Evolutionary conservation across 2,888 invertebrate genomes (phyloP), one percentile per base, ranked within the genome.

Genomic region (Amphipoea lucens): DNA sequence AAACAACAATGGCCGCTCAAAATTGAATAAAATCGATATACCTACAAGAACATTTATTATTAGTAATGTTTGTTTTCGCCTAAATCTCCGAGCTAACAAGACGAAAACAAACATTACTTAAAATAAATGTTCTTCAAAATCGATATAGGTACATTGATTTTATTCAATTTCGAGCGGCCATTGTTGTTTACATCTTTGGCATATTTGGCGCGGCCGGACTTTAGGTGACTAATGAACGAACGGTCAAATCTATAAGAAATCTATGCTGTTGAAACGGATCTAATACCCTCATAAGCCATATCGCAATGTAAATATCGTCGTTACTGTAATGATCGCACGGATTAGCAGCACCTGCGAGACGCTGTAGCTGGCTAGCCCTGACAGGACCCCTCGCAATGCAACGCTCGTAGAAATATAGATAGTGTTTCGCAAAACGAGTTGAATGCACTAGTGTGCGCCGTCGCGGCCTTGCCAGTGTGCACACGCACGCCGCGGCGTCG

Each of bases 381-480:
- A 74, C 76, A 67, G 74, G 45, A 74, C 67, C 29, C 51, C 42
- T 76, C 71, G 78, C 79, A 77, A 74, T 79, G 72, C 75, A 70
- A 69, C 54, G 48, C 72, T 82, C 74, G 54, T 72, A 83, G 80
- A 81, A 91, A 91, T 91, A 93, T 91, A 91, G 91, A 90, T 89
- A 74, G 82, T 84, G 87, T 87, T 90, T 86, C 81, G 87, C 86
- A 90, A 90, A 93, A 89, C 90, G 92, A 94, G 95, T 96, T 96
- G 95, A 96, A 96, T 95, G 96, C 95, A 95, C 96, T 92, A 91
- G 89, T 90, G 88, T 88, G 90, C 89, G 91, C 78, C 89, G 88
- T 76, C 90, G 93, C 93, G 95, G 94, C 96, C 95, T 96, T 96
- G 96, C 85, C 91, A 87, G 81, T 90, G 94, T 92, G 92, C 94